Percentiles rank a stretch among this genome's conserved stretches.
These are phyloP conservation scores for Andrena minutula DNA, from an alignment of 2,888 invertebrate genomes.

Conservation along the genomic window DNA sequence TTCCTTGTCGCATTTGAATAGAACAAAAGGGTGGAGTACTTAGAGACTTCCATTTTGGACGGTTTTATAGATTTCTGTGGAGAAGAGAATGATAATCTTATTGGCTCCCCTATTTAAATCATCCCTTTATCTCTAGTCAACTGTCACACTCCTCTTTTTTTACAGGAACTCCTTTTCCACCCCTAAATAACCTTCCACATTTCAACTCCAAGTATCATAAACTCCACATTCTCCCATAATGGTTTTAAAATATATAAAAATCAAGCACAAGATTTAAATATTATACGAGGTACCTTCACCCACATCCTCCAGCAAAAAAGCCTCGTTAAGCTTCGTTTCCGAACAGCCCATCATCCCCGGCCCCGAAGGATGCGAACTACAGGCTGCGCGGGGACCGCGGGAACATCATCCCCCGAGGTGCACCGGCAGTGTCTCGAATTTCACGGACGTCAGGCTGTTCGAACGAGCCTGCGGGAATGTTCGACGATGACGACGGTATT, in stretches of 20 bases:
- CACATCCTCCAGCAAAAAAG: not conserved
- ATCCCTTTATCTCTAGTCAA: too few species aligned
- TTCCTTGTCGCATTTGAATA: not conserved
- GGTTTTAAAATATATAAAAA: too few species aligned
- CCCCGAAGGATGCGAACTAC: not conserved
- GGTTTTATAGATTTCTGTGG: not conserved
- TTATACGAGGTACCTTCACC: not conserved
- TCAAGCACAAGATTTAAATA: too few species aligned
- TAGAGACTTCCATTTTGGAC: not conserved
- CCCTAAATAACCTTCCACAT: not conserved
- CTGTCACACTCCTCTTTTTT: too few species aligned
- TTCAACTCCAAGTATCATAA: not conserved
- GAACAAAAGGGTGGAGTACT: not conserved
- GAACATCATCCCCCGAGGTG: constrained; percentile 25
- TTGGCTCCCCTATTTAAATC: too few species aligned
- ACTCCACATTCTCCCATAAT: not conserved
- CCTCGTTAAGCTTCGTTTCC: not conserved
- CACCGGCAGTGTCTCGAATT: constrained; percentile 16
- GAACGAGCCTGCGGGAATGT: not conserved
- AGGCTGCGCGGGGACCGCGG: not conserved
- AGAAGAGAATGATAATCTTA: not conserved
- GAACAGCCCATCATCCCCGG: not conserved
- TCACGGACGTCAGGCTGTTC: constrained; percentile 14
- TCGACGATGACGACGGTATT: constrained; percentile 30
- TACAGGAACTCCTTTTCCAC: too few species aligned